A percentile compares a stretch with the other conserved stretches of the same genome.
These are phyloP conservation scores for Clunio marinus DNA, from an alignment of 2,888 invertebrate genomes.

Conservation along the genomic window DNA sequence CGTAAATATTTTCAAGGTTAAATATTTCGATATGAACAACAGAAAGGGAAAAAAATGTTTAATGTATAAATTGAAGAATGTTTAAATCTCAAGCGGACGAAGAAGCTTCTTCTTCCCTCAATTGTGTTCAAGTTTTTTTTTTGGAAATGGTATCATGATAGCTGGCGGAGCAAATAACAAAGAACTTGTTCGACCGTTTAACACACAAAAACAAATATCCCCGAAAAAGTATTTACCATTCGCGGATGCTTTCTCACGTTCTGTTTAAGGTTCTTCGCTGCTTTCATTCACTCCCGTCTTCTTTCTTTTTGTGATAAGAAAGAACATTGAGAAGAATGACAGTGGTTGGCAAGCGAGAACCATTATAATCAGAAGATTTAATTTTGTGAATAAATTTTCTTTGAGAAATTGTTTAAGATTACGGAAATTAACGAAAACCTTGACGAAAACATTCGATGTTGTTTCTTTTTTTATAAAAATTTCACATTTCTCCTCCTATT, in stretches of 20 bases:
- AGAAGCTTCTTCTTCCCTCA: neutral
- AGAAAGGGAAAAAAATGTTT: no score
- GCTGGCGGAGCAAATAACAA: constrained; percentile 23
- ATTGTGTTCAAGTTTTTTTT: neutral
- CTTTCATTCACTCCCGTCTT: neutral
- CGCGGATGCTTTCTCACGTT: constrained; percentile 24
- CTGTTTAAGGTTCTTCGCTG: no score
- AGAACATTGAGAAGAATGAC: neutral
- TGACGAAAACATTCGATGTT: no score
- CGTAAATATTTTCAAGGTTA: neutral
- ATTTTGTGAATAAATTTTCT: no score
- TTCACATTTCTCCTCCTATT: no score
- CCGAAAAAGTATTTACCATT: neutral
- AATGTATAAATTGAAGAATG: constrained; percentile 7
- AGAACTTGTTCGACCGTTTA: constrained; percentile 22
- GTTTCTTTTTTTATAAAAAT: no score
- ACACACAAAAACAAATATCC: constrained; percentile 2
- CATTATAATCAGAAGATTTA: no score
- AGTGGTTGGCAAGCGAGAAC: neutral
- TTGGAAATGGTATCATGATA: constrained; percentile 5
- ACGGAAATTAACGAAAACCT: no score
- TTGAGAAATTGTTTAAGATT: no score
- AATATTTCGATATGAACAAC: neutral
- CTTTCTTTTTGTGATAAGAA: neutral
- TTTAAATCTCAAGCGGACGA: neutral